Percentiles rank a stretch among this genome's conserved stretches.
phyloP scores from a whole-genome alignment of 2,113 vertebrate species.

The Pluvianellus socialis region DNA sequence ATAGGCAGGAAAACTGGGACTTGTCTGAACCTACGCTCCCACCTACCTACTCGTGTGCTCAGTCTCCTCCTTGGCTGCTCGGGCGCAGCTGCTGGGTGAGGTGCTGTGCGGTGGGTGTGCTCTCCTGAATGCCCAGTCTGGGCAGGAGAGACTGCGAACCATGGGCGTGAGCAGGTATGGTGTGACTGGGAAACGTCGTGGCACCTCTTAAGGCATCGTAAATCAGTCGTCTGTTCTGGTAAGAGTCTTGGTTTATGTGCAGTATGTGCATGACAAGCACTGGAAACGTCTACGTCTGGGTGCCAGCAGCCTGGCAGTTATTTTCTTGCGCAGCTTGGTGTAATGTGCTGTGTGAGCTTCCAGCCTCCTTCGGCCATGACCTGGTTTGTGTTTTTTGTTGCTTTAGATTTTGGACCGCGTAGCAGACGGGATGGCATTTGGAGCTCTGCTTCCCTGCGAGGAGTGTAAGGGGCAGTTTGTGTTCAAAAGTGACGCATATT shows the following conservation, averaged over 20 bases:
- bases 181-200: neutral
- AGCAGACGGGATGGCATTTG: constrained; percentile 91
- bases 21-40: neutral
- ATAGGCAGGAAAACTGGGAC: neutral
- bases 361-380: neutral
- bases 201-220: neutral
- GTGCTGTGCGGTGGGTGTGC: neutral
- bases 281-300: neutral
- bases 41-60: neutral
- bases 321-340: neutral
- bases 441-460: constrained; percentile 86
- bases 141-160: neutral
- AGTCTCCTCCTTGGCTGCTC: neutral
- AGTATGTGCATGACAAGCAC: neutral
- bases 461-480: constrained; percentile 91
- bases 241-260: neutral
- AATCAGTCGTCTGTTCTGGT: neutral
- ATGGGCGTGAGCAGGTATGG: neutral
- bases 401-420: constrained; percentile 89
- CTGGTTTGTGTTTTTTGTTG: neutral
- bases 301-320: neutral
- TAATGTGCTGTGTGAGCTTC: neutral
- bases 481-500: constrained; percentile 90
- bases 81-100: neutral
- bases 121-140: neutral